Conservation (phyloP, 2,113 vertebrate species). For the Equus przewalskii region DNA sequence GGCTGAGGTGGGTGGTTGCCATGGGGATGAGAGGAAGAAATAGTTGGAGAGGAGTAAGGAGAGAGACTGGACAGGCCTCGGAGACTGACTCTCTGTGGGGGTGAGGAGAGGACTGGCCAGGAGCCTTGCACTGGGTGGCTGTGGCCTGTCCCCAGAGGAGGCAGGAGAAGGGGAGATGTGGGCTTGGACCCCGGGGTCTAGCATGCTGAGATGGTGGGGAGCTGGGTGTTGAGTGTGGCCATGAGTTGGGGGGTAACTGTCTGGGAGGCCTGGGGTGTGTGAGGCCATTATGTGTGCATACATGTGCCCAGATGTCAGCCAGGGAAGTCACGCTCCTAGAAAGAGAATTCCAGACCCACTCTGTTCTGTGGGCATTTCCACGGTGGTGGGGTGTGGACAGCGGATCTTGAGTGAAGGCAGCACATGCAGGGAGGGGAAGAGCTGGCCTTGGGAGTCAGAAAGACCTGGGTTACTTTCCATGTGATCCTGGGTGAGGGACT, state of each 20-base stretch:
- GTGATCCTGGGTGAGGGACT: background rate
- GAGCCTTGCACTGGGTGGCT: background rate
- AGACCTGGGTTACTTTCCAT: background rate
- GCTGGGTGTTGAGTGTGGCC: background rate
- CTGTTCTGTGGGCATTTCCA: background rate
- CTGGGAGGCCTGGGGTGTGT: background rate
- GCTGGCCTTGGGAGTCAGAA: background rate
- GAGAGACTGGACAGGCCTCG: background rate
- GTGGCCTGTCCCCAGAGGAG: background rate
- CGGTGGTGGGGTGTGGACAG: background rate
- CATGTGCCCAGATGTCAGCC: background rate
- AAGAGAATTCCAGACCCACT: background rate
- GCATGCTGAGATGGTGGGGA: background rate
- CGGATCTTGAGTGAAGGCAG: background rate
- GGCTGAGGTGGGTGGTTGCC: background rate
- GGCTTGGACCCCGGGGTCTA: background rate
- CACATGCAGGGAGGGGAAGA: background rate
- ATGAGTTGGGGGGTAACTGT: background rate
- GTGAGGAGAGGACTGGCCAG: background rate
- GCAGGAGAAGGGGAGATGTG: background rate
- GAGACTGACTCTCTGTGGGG: background rate
- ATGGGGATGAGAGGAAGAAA: constrained; percentile 30
- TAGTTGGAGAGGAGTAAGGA: background rate
- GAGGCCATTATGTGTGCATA: background rate
- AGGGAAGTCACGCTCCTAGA: background rate